phyloP scores from a whole-genome alignment of 1,140 invertebrate genomes.

The Phthorimaea operculella region DNA sequence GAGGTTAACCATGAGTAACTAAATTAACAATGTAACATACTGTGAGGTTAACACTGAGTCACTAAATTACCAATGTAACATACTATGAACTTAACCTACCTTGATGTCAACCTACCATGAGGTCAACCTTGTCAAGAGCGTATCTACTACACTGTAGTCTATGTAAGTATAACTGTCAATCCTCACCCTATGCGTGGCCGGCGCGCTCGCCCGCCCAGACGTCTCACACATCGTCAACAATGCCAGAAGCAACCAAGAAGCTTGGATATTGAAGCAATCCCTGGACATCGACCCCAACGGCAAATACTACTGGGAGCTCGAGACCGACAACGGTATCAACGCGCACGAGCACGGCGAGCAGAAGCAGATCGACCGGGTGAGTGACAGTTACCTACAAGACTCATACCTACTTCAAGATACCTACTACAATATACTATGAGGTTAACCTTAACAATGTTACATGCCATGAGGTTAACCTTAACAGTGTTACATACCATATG shows the following conservation, averaged over 20 bases:
- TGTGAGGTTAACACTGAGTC: no score
- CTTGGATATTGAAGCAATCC: slow-evolving; percentile 52
- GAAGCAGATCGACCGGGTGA: slow-evolving; percentile 28
- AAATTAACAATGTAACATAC: no score
- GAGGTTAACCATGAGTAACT: no score
- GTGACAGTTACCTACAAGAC: no score
- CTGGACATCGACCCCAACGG: slow-evolving; percentile 52
- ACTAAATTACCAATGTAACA: no score
- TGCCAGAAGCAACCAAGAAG: slow-evolving; percentile 20
- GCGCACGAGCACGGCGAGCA: slow-evolving; percentile 55
- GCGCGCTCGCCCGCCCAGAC: slow-evolving; percentile 24
- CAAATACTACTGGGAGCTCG: slow-evolving; percentile 55
- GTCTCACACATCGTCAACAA: slow-evolving; percentile 30
- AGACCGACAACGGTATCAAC: slow-evolving; percentile 68
- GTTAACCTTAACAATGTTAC: background rate
- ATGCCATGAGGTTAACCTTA: background rate
- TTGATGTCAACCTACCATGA: no score
- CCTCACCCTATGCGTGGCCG: slow-evolving; percentile 24
- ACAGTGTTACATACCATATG: background rate
- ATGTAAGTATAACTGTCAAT: slow-evolving; percentile 39
- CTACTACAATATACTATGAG: no score
- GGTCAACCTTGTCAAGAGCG: no score
- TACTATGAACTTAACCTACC: no score
- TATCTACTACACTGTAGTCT: no score
- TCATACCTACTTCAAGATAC: no score